phyloP scores from a whole-genome alignment of 2,888 invertebrate species.

The Ceratothoa steindachneri region DNA sequence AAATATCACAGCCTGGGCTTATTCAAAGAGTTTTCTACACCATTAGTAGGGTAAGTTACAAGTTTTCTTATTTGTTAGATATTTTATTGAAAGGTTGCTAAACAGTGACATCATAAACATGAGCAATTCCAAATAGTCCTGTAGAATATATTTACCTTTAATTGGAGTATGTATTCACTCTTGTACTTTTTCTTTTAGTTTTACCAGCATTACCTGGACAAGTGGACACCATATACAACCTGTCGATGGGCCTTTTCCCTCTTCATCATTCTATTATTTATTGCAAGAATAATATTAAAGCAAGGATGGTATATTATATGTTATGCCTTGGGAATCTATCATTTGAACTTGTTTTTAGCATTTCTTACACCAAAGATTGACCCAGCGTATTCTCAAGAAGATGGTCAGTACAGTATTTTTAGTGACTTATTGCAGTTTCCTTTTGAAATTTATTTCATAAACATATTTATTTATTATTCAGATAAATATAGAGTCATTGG shows the following conservation, averaged over 20 bases:
- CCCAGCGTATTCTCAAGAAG: constrained; percentile 84
- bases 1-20: constrained; percentile 40
- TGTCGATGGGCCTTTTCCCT: constrained; percentile 75
- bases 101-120: neutral
- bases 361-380: constrained; percentile 99
- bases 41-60: constrained; percentile 29
- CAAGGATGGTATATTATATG: constrained; percentile 99
- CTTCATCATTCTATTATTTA: constrained; percentile 67
- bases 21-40: constrained; percentile 39
- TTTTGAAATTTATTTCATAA: too few species aligned
- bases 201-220: constrained; percentile 79
- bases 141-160: neutral
- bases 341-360: constrained; percentile 98
- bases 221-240: constrained; percentile 76
- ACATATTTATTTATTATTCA: too few species aligned
- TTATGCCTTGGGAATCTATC: constrained; percentile 97
- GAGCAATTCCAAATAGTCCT: neutral
- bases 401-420: constrained; percentile 66
- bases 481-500: too few species aligned
- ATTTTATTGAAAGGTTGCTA: too few species aligned
- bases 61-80: neutral
- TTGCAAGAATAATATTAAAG: constrained; percentile 72
- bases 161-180: neutral
- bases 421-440: too few species aligned
- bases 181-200: constrained; percentile 28